Base-by-base conservation (phyloP, 2,113 vertebrate genomes). In the Cochlearius cochlearius region DNA sequence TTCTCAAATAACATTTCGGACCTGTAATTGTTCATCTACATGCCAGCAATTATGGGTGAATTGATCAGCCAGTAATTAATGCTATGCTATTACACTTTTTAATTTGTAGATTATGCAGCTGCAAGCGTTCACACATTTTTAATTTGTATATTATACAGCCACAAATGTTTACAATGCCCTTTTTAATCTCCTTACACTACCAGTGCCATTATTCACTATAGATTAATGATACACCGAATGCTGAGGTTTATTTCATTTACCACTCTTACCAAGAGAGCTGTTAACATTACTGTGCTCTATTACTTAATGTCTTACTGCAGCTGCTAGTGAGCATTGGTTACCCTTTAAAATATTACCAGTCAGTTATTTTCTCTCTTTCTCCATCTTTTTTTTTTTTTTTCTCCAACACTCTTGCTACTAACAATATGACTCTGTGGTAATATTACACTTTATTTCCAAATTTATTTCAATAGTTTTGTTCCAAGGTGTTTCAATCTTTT, bases 161-260 rank as follows among this genome's bases (percentile, higher is more conserved):
- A 98, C 98, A 98, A 98, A 98, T 98, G 98, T 98, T 98, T 98
- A 98, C 98, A 98, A 98, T 98, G 98, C 98, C 98, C 98, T 98
- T 98, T 98, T 98, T 98, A 98, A 98, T 98, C 98, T 98, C 98
- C 98, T 98, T 98, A 98, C 97, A 98, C 98, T 98, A 98, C 97
- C 95, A 95, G 91, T 95, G 93, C 97, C 96, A 98, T 98, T 98
- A 98, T 98, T 98, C 98, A 98, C 98, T 97, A 97, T 97, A 98
- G 98, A 98, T 98, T 98, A 98, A 98, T 98, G 98, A 98, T 96
- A 97, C 94, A 97, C 95, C 30, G 92, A 97, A 97, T 98, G 97
- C 97, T 96, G 88, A 91, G 98, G 97, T 98, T 98, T 98, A 98
- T 98, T 98, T 98, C 98, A 98, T 98, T 98, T 98, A 98, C 97